These are phyloP conservation scores for Xestia rhomboidea DNA, from an alignment of 2,888 invertebrate genomes.

Conservation along the genomic window DNA sequence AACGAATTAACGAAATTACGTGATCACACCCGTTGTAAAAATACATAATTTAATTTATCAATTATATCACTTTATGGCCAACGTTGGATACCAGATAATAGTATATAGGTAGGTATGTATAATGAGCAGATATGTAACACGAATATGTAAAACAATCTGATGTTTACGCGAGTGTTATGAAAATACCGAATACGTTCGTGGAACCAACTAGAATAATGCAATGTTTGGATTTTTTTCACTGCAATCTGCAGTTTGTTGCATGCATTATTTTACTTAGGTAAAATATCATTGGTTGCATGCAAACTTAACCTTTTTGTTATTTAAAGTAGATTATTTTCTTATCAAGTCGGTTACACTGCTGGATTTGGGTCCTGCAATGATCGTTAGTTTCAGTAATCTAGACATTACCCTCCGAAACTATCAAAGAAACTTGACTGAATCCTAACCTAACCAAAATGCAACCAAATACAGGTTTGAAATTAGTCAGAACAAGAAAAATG, in stretches of 20 bases:
- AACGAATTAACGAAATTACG: background rate
- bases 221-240: slow-evolving; percentile 8
- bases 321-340: background rate
- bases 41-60: slow-evolving; percentile 32
- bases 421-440: background rate
- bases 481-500: background rate
- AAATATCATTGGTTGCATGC: too few relatives aligned
- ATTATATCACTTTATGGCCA: slow-evolving; percentile 26
- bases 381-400: slow-evolving; percentile 2
- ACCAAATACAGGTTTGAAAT: too few relatives aligned
- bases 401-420: background rate
- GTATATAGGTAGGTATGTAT: background rate
- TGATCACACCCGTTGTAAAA: slow-evolving; percentile 12
- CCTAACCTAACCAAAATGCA: too few relatives aligned
- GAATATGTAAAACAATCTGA: slow-evolving; percentile 36
- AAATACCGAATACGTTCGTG: slow-evolving; percentile 38
- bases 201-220: background rate
- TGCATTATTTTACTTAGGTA: too few relatives aligned
- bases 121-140: slow-evolving; percentile 34
- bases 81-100: slow-evolving; percentile 24
- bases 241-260: background rate
- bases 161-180: slow-evolving; percentile 43
- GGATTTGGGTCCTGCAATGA: background rate
- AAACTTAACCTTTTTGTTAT: background rate
- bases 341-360: too few relatives aligned